Base-by-base conservation (phyloP, 2,888 invertebrate species). In the Eupeodes latifasciatus region DNA sequence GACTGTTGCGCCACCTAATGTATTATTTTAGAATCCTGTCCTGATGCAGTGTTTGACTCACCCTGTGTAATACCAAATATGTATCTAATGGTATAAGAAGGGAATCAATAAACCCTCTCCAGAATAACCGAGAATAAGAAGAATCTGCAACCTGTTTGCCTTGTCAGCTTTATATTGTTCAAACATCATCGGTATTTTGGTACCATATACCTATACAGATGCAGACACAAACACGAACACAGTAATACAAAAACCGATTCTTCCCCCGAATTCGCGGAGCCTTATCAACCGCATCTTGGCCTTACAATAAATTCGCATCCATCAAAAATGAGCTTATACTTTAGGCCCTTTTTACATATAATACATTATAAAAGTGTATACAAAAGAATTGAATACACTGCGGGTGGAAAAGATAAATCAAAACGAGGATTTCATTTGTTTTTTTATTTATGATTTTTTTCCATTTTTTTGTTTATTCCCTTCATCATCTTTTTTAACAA, bases 271-370 rank as follows among this genome's bases (percentile, higher is more conserved):
- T 80, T 81, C 69, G 49, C 67, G 78, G 66, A 76, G 69, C 79
- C 79, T 77, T 77, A 80, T 80, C 83, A 80, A 59, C 83, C 59
- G 66, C 64, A 79, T 84, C 55, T 71, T 84, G 64, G 76, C 87
- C 80, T 87, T 75, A 76, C 71, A 84, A 72, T 72, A 87, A 83
- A 87, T 62, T 87, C 87, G 53, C 83, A 87, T 87, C 84, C 87
- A 87, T 87, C 87, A 87, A 87, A 84, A 87, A 67, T 80, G 76
- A 87, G 87, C 87, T 87, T 87, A 76, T 75, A 55, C 71, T 81
- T 80, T 47, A 72, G 72, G 72, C 47, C 80, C 78, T 69, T 74
- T 78, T 83, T 47, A 64, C 74, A 75, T 79, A 66, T 67, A 66
- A 66, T 74, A 62, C 36, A 72, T 66, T 78, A 49, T 47, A 57